A percentile compares a stretch with the other conserved stretches of the same genome.
Conservation (phyloP, 2,113 vertebrate species). For the Puma concolor region DNA sequence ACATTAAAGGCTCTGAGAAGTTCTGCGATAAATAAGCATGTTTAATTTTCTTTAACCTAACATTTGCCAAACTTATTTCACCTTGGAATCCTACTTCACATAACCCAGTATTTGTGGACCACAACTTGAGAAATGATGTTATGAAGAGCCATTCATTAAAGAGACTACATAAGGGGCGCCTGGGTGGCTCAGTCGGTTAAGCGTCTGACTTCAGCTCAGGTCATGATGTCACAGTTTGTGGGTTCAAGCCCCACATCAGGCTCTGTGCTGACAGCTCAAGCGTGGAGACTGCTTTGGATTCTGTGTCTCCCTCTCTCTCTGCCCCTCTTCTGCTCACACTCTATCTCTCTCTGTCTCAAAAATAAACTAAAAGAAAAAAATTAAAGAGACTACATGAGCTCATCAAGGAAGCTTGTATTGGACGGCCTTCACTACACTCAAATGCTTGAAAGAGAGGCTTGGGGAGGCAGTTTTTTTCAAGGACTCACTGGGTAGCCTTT, state of each 20-base stretch:
- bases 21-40: background rate
- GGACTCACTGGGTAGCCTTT: background rate
- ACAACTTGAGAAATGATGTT: background rate
- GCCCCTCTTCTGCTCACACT: no score
- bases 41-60: background rate
- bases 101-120: background rate
- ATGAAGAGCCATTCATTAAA: background rate
- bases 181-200: no score
- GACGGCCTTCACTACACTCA: background rate
- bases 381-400: background rate
- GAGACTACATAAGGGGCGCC: background rate
- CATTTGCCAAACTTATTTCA: background rate
- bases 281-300: no score
- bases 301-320: no score
- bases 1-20: background rate
- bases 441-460: background rate
- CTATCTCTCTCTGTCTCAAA: no score
- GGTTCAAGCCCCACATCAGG: no score
- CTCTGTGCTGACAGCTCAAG: no score
- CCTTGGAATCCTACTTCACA: background rate
- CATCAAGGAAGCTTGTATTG: background rate
- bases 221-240: no score
- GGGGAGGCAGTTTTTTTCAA: background rate
- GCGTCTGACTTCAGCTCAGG: no score
- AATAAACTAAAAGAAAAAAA: no score